Conservation (phyloP, 2,888 invertebrate species). For the Leptopilina drosophilae region DNA sequence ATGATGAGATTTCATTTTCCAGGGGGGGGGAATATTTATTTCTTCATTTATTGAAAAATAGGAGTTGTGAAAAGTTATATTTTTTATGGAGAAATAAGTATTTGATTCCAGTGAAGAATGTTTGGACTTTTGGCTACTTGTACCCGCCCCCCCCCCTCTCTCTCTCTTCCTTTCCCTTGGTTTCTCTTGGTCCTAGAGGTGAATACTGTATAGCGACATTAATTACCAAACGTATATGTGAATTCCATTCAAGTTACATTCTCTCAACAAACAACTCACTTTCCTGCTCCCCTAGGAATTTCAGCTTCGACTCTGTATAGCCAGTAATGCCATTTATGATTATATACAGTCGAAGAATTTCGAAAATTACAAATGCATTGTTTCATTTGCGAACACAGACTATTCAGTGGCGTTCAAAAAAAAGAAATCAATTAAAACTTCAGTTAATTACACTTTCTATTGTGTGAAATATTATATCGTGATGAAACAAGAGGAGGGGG, state of each 20-base stretch:
- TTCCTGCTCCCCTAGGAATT: constrained; percentile 41
- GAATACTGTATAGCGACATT: constrained; percentile 48
- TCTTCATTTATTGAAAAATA: too few species aligned
- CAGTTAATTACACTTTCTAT: too few species aligned
- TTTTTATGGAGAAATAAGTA: background rate
- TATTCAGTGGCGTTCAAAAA: background rate
- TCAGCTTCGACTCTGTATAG: background rate
- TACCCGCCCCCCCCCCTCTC: too few species aligned
- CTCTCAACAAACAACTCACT: constrained; percentile 35
- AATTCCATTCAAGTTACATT: constrained; percentile 47
- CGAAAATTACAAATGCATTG: background rate
- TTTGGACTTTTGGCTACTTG: constrained; percentile 50
- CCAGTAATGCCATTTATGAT: constrained; percentile 6
- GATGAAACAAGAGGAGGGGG: too few species aligned
- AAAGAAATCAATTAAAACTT: background rate
- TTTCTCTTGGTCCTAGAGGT: constrained; percentile 47
- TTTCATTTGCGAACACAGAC: background rate
- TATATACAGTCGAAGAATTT: constrained; percentile 15
- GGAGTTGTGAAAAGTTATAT: too few species aligned
- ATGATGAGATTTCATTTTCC: background rate
- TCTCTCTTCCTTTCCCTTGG: too few species aligned
- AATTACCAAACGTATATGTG: constrained; percentile 54
- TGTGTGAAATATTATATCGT: too few species aligned
- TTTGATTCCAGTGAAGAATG: constrained; percentile 44
- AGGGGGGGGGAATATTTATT: too few species aligned